Evolutionary conservation across 2,888 invertebrate genomes (phyloP), one percentile per base, ranked within the genome.

Genomic region (Seladonia tumulorum): DNA sequence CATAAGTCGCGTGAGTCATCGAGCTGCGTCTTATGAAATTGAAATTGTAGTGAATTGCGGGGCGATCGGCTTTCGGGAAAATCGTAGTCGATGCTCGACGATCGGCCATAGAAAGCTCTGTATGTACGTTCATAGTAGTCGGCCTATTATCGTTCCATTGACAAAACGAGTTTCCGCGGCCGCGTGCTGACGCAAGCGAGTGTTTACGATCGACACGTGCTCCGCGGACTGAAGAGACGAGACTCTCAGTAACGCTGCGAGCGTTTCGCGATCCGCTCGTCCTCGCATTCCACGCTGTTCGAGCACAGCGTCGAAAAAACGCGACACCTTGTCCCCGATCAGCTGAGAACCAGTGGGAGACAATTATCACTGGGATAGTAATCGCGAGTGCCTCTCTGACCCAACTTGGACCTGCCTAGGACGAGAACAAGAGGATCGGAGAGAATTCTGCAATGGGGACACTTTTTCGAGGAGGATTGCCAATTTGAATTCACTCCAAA

Each of bases 181-280:
- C 29, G 53, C 78, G 47, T 25, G 68, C 68, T 86, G 86, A 89
- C 86, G 86, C 83, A 86, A 89, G 81, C 73, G 57, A 60, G 77
- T 83, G 89, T 89, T 89, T 88, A 89, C 90, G 82, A 75, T 25
- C 81, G 53, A 80, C 89, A 88, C 90, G 88, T 88, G 89, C 79
- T 80, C 49, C 79, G 76, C 86, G 57, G 74, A 84, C 66, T 53
- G 76, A 80, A 82, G 71, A 49, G 73, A 79, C 14, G n/a, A 47
- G 10, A 18, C 25, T 71, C 42, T 39, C 84, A 85, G 88, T 89
- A 82, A 78, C 70, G 66, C 22, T 68, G 49, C 76, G 82, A 83
- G 29, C 77, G 81, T 42, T 75, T 82, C 53, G 88, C 82, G 66
- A 75, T 82, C 53, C 73, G 83, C 18, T 73, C 78, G 71, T 74